Evolutionary conservation across 2,888 invertebrate genomes (phyloP), one percentile per base, ranked within the genome.

Genomic region (Lepidocyrtinus sp.): DNA sequence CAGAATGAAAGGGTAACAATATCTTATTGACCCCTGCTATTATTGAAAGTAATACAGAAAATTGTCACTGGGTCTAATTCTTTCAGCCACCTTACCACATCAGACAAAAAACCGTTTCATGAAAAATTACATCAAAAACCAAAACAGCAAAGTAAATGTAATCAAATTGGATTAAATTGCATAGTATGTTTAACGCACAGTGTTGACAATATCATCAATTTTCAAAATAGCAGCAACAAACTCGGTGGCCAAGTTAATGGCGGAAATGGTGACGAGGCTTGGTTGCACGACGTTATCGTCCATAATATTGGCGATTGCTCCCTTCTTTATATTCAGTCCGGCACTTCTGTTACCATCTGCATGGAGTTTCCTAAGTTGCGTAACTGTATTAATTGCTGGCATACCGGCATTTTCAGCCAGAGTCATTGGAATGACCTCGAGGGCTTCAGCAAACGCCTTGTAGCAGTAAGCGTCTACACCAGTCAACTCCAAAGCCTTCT

Each of bases 261-360:
- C 97, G 86, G 96, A 97, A 69, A 93, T 93, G 76, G 97, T 96
- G 71, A 99, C 99, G 88, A 99, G 92, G 87, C 99, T 91, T 63
- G 99, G 99, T 90, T 99, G 99, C 79, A 99, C 93, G 78, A 99
- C 99, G 90, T 97, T 95, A 90, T 99, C 99, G 85, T 96, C 96
- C 79, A 96, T 91, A 89, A 99, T 99, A 90, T 99, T 96, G 1
- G 98, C 97, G 87, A 99, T 97, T 85, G 94, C 93, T 72, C 99
- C 99, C 91, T 95, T 96, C 68, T 98, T 93, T 79, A 99, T 98
- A 90, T 99, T 99, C 86, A 99, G 98, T 72, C 99, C 99, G 64
- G 96, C 94, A 85, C 93, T 94, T 82, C 91, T 92, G 87, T 95
- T 71, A 45, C 95, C 95, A 86, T 93, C 92, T 3, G 97, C 96